phyloP scores from a whole-genome alignment of 2,797 vertebrate genomes.

The Rhincodon typus region DNA sequence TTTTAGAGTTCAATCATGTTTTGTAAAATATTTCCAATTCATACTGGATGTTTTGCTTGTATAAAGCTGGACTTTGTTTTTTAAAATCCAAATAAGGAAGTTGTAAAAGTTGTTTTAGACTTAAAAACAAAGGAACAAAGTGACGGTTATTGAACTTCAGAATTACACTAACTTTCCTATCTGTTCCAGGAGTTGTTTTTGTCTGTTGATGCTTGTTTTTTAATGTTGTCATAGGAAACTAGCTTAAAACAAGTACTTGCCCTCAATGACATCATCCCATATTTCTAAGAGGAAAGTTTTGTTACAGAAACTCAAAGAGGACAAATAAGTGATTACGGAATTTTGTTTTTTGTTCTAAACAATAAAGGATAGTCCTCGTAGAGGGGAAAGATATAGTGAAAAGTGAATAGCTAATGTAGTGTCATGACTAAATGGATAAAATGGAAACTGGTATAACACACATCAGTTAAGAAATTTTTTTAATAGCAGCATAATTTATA shows the following conservation, averaged over 20 bases:
- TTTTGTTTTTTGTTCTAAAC: neutral
- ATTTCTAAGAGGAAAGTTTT: neutral
- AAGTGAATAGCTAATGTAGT: neutral
- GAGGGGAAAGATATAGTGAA: neutral
- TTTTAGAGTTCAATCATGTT: neutral
- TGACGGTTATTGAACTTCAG: neutral
- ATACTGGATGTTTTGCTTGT: neutral
- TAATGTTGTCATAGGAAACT: neutral
- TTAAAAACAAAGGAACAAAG: neutral
- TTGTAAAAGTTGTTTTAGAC: neutral
- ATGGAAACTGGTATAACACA: neutral
- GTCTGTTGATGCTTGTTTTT: slow-evolving; percentile 19
- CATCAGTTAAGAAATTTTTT: neutral
- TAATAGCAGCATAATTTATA: neutral
- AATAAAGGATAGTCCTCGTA: neutral
- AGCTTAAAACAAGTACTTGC: neutral
- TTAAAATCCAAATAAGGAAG: neutral
- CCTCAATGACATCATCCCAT: slow-evolving; percentile 13
- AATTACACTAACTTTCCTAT: neutral
- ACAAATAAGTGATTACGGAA: neutral
- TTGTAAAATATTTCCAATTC: neutral
- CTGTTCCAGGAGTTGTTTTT: neutral
- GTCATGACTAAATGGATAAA: neutral
- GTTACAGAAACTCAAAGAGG: neutral
- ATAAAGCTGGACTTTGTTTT: neutral